phyloP scores from a whole-genome alignment of 2,888 invertebrate species.

The Sinodicranocentrus sp. region DNA sequence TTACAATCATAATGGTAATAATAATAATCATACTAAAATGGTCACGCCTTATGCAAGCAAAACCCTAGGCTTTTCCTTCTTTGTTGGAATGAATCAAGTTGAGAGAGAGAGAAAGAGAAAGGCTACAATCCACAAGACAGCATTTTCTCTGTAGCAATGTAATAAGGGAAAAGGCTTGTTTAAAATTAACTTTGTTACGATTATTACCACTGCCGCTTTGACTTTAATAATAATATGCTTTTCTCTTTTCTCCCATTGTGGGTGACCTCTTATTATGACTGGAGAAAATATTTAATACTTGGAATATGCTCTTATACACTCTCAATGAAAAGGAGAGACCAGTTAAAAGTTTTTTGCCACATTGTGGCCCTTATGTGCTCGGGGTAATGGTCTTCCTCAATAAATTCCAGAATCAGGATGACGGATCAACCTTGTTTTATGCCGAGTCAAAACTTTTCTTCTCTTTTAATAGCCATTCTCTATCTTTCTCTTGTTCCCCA shows the following conservation, averaged over 20 bases:
- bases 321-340: slow-evolving; percentile 6
- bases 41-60: slow-evolving; percentile 64
- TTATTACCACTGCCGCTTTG: slow-evolving; percentile 40
- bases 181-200: slow-evolving; percentile 56
- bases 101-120: background rate
- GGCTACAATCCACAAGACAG: background rate
- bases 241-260: background rate
- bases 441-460: slow-evolving; percentile 54
- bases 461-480: slow-evolving; percentile 26
- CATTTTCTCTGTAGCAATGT: background rate
- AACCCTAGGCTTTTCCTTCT: no score
- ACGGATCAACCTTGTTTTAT: slow-evolving; percentile 54
- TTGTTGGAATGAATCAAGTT: no score
- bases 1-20: slow-evolving; percentile 12
- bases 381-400: slow-evolving; percentile 61
- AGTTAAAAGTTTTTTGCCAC: slow-evolving; percentile 29
- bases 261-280: slow-evolving; percentile 19
- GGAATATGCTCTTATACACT: slow-evolving; percentile 36
- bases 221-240: slow-evolving; percentile 41
- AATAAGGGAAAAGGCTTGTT: slow-evolving; percentile 43
- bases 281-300: slow-evolving; percentile 26
- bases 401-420: slow-evolving; percentile 49
- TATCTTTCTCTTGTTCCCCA: no score
- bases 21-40: slow-evolving; percentile 49
- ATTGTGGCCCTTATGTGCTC: slow-evolving; percentile 63